These are phyloP conservation scores for Numenius arquata DNA, from an alignment of 2,113 vertebrate species.

Conservation along the genomic window DNA sequence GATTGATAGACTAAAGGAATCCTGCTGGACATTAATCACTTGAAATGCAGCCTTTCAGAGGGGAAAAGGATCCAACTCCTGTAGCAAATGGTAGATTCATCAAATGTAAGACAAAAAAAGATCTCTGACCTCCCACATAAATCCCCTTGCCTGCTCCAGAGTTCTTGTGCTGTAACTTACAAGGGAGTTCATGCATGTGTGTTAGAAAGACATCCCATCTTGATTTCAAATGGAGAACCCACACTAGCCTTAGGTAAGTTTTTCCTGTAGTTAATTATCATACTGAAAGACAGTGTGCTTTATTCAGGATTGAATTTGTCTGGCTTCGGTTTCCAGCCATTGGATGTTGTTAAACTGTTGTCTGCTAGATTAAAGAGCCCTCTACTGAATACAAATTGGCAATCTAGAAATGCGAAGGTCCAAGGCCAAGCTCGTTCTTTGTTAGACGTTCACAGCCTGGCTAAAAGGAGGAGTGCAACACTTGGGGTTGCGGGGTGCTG, in stretches of 20 bases:
- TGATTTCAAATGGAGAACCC: neutral
- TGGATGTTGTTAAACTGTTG: neutral
- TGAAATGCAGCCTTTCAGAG: neutral
- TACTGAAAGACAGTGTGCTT: neutral
- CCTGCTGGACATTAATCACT: neutral
- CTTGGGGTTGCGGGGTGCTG: fast-evolving
- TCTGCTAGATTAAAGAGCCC: neutral
- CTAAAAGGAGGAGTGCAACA: neutral
- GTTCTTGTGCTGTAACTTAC: neutral
- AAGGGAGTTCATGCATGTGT: neutral
- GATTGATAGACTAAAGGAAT: neutral
- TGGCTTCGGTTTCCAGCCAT: neutral
- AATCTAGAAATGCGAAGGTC: neutral
- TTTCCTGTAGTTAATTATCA: neutral
- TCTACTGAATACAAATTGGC: neutral
- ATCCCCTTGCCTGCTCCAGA: neutral
- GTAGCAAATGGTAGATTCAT: neutral
- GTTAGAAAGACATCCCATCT: neutral
- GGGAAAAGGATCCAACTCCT: neutral
- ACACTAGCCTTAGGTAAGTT: neutral
- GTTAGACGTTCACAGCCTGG: neutral
- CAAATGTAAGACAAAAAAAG: neutral
- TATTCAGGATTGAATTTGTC: neutral
- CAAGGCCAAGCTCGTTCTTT: neutral
- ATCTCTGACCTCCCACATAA: neutral